Percentiles rank a stretch among this genome's conserved stretches.
phyloP scores from a whole-genome alignment of 2,113 vertebrate species.

The Pollimyrus isidori region DNA sequence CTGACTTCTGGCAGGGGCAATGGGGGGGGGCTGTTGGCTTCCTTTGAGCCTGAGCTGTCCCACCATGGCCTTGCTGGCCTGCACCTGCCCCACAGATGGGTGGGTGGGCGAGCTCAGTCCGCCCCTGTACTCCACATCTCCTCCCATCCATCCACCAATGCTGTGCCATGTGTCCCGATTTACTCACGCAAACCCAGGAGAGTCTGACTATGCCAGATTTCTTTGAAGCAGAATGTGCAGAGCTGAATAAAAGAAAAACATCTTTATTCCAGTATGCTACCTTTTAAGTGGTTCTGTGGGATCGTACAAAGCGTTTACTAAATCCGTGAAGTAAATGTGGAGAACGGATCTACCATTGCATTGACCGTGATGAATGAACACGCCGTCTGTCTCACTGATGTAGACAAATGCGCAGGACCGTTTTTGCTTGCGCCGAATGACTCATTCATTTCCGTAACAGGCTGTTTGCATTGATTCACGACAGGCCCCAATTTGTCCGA shows the following conservation, averaged over 20 bases:
- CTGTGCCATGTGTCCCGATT: background rate
- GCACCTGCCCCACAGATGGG: conserved; percentile 18
- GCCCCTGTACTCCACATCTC: background rate
- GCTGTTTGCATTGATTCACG: background rate
- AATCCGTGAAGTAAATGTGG: background rate
- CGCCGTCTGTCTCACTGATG: background rate
- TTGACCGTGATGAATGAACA: background rate
- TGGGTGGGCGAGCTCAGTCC: background rate
- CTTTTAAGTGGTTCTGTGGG: background rate
- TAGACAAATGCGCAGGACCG: background rate
- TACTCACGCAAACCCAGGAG: background rate
- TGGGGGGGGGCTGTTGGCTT: background rate
- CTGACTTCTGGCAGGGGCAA: background rate
- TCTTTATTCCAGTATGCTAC: background rate
- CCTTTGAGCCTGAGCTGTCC: background rate
- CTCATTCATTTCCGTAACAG: background rate
- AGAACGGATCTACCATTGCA: background rate
- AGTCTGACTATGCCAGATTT: background rate
- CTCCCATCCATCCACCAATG: background rate
- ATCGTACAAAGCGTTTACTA: background rate
- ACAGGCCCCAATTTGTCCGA: background rate
- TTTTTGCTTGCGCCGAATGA: background rate
- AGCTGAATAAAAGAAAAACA: background rate
- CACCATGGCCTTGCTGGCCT: background rate
- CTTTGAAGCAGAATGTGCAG: background rate